These are phyloP conservation scores for Pollicipes pollicipes DNA, from an alignment of 1,140 invertebrate species.

Conservation along the genomic window DNA sequence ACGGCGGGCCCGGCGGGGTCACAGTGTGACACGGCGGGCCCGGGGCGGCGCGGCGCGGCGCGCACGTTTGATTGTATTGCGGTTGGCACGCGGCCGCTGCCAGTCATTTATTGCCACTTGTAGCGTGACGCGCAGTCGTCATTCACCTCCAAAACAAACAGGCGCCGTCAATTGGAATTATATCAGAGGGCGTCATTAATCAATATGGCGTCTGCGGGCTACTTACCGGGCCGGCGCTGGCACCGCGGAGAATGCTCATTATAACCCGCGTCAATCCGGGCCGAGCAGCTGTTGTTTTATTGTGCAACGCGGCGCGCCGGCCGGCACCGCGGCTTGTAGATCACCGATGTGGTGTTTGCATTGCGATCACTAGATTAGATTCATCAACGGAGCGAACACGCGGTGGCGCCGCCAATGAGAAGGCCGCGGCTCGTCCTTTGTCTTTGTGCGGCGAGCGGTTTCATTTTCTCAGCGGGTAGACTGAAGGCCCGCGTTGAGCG, in stretches of 20 bases:
- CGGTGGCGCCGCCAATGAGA: too few species aligned
- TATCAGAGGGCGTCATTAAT: background rate
- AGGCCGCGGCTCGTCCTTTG: too few species aligned
- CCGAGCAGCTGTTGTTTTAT: background rate
- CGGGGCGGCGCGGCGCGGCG: too few species aligned
- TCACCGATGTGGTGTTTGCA: background rate
- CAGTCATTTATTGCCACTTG: background rate
- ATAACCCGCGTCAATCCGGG: background rate
- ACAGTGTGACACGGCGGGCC: too few species aligned
- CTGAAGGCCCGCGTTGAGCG: too few species aligned
- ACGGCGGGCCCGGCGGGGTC: too few species aligned
- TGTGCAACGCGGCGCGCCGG: background rate
- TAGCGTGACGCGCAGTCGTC: background rate
- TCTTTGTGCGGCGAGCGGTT: too few species aligned
- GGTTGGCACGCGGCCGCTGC: background rate
- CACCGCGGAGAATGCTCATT: background rate
- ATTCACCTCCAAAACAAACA: constrained; percentile 2
- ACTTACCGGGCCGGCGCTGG: background rate
- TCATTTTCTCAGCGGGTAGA: too few species aligned
- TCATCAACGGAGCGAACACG: too few species aligned
- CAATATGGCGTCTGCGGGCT: background rate
- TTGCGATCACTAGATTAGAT: too few species aligned
- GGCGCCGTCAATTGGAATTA: background rate
- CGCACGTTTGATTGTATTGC: background rate
- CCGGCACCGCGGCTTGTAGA: too few species aligned